Conservation (phyloP, 2,797 vertebrate species). For the Oreochromis mossambicus region DNA sequence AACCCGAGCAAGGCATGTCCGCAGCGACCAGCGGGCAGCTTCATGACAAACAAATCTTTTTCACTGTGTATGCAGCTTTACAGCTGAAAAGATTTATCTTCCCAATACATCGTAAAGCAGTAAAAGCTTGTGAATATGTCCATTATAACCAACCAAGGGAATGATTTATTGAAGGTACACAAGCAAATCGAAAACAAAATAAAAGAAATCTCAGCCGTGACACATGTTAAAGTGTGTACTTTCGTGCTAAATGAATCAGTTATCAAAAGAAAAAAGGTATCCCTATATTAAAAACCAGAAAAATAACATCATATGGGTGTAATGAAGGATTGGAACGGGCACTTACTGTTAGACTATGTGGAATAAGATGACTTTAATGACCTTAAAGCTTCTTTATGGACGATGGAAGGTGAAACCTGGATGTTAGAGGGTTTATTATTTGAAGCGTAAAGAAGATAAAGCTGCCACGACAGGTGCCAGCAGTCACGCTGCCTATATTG, state of each 20-base stretch:
- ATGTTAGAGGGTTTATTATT: neutral
- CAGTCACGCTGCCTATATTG: neutral
- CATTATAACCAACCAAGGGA: neutral
- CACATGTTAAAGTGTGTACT: neutral
- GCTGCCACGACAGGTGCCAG: neutral
- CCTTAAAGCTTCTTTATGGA: neutral
- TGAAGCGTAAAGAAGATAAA: neutral
- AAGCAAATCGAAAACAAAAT: neutral
- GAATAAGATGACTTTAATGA: neutral
- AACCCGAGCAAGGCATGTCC: neutral
- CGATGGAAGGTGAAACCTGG: neutral
- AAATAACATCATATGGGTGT: neutral
- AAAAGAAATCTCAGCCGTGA: neutral
- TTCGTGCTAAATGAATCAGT: neutral
- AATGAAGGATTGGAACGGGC: neutral
- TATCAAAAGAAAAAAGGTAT: neutral
- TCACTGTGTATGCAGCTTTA: neutral
- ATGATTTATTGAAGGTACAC: neutral
- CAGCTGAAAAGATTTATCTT: neutral
- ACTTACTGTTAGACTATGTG: neutral
- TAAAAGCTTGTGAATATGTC: neutral
- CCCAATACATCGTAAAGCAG: neutral
- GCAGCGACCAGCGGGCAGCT: neutral
- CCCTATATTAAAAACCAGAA: neutral
- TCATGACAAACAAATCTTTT: neutral